phyloP scores from a whole-genome alignment of 2,113 vertebrate species.

The Carettochelys insculpta region DNA sequence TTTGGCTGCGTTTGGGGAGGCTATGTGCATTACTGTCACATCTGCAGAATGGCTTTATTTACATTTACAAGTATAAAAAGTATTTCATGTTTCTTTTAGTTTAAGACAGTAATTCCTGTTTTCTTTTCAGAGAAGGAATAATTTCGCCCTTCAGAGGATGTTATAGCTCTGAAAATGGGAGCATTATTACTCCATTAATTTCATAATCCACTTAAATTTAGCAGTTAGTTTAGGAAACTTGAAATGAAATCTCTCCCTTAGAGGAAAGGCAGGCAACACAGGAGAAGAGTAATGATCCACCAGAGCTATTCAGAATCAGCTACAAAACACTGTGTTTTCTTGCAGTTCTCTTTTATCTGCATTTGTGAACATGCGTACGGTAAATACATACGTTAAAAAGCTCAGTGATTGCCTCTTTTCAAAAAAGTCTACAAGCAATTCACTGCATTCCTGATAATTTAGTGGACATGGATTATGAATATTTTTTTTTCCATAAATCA shows the following conservation, averaged over 20 bases:
- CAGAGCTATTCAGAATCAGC: neutral
- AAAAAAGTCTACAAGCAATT: neutral
- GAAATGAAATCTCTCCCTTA: neutral
- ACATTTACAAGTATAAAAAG: conserved; percentile 1
- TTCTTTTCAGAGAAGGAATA: conserved; percentile 19
- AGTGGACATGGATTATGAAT: neutral
- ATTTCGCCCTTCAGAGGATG: neutral
- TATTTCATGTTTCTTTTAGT: neutral
- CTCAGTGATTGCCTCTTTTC: fast-evolving
- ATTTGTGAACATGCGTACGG: fast-evolving
- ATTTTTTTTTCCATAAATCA: neutral
- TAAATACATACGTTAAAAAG: neutral
- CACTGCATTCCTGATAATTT: neutral
- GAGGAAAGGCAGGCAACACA: neutral
- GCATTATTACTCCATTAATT: conserved; percentile 8
- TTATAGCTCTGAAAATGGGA: conserved; percentile 24
- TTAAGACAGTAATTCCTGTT: conserved; percentile 22
- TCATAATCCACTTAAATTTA: neutral
- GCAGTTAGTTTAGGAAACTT: neutral
- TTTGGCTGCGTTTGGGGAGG: neutral
- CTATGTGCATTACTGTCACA: neutral
- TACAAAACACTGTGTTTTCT: neutral
- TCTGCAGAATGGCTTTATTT: neutral
- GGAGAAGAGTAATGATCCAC: neutral
- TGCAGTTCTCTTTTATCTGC: neutral